Percentiles rank a stretch among this genome's conserved stretches.
Evolutionary conservation across 2,888 invertebrate species (phyloP).

Genomic region (Zele albiditarsus): DNA sequence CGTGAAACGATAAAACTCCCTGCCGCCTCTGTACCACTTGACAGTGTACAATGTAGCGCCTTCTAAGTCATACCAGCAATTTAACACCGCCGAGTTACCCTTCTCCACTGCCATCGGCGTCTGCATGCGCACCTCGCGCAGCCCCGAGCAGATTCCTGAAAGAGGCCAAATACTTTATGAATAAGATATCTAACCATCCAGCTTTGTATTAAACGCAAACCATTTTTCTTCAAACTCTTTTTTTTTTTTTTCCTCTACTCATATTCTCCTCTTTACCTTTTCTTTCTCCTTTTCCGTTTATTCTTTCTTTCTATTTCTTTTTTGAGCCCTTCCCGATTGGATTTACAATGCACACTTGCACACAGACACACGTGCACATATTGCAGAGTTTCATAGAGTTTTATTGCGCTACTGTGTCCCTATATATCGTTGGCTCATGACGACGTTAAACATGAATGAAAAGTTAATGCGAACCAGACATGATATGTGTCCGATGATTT

Average conservation of each 20-base stretch:
- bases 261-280: background rate
- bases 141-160: slow-evolving; percentile 67
- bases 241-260: slow-evolving; percentile 14
- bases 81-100: slow-evolving; percentile 66
- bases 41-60: slow-evolving; percentile 68
- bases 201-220: slow-evolving; percentile 36
- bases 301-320: slow-evolving; percentile 3
- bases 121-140: slow-evolving; percentile 69
- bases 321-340: slow-evolving; percentile 5
- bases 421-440: background rate
- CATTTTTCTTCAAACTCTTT: slow-evolving; percentile 15
- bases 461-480: background rate
- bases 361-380: background rate
- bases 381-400: background rate
- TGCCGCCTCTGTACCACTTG: slow-evolving; percentile 70
- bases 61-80: slow-evolving; percentile 70
- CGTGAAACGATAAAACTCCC: slow-evolving; percentile 70
- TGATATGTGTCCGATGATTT: background rate
- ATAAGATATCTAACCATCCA: slow-evolving; percentile 33
- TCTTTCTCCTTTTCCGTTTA: slow-evolving; percentile 15
- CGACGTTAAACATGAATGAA: background rate
- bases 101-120: slow-evolving; percentile 69
- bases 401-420: background rate
- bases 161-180: slow-evolving; percentile 34
- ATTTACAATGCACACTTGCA: background rate